These are phyloP conservation scores for Furnarius figulus DNA, from an alignment of 2,113 vertebrate species.

Conservation along the genomic window DNA sequence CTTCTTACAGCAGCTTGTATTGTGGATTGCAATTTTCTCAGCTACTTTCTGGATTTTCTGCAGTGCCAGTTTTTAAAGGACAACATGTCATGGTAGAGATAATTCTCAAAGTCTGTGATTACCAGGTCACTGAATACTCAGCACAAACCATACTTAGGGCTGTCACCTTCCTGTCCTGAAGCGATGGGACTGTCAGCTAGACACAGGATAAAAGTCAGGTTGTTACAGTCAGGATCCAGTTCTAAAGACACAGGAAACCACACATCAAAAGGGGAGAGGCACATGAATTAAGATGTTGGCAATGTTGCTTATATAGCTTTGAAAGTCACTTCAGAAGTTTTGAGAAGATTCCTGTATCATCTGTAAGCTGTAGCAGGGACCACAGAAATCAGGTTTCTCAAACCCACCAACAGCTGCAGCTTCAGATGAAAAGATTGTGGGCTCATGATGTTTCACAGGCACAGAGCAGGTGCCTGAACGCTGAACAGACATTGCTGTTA, in stretches of 20 bases:
- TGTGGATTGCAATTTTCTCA: not conserved
- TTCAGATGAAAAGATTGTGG: not conserved
- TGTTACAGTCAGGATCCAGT: not conserved
- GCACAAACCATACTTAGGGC: not conserved
- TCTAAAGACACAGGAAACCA: not conserved
- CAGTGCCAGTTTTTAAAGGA: not conserved
- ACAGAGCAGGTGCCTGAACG: not conserved
- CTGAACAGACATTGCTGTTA: not conserved
- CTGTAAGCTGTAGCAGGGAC: not conserved
- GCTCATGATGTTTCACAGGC: not conserved
- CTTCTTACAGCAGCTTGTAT: not conserved
- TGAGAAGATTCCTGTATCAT: not conserved
- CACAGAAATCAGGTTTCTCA: constrained; percentile 14
- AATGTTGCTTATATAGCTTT: not conserved
- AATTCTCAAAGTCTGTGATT: not conserved
- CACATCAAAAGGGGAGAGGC: not conserved
- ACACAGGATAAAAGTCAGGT: not conserved
- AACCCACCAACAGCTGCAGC: not conserved
- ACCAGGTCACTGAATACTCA: not conserved
- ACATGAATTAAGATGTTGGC: not conserved
- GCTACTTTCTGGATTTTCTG: not conserved
- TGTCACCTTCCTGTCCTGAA: not conserved
- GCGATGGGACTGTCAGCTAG: not conserved
- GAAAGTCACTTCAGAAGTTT: not conserved
- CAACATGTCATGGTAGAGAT: not conserved